Conservation (phyloP, 2,797 vertebrate species). For the Anguilla megastoma region DNA sequence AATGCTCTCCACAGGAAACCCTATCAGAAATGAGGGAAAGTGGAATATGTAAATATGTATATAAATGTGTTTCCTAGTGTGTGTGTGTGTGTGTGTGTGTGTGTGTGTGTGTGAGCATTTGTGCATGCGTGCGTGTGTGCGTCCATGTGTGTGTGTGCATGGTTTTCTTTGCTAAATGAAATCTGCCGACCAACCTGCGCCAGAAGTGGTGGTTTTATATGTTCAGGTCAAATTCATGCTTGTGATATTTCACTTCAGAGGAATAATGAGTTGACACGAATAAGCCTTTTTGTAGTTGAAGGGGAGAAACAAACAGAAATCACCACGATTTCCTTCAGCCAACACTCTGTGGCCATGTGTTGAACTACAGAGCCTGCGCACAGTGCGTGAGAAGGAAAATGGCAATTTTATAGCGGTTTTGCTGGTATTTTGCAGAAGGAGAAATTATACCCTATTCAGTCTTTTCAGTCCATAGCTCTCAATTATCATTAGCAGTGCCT, state of each 20-base stretch:
- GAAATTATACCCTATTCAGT: conserved; percentile 51
- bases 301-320: conserved; percentile 52
- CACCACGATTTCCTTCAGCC: conserved; percentile 68
- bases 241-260: conserved; percentile 57
- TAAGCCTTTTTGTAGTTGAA: conserved; percentile 65
- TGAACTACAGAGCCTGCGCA: conserved; percentile 53
- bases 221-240: conserved; percentile 54
- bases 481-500: conserved; percentile 53
- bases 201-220: conserved; percentile 43
- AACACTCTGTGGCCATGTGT: conserved; percentile 50
- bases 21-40: conserved; percentile 58
- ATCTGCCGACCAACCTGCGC: conserved; percentile 23
- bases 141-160: conserved; percentile 16
- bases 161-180: conserved; percentile 21
- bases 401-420: conserved; percentile 72
- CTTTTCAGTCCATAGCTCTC: conserved; percentile 46
- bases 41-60: conserved; percentile 61
- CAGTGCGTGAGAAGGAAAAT: conserved; percentile 64
- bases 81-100: background rate
- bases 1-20: conserved; percentile 74
- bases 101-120: conserved; percentile 16
- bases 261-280: conserved; percentile 60
- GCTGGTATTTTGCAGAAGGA: conserved; percentile 54
- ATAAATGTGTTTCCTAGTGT: conserved; percentile 17
- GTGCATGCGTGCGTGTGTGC: background rate